Percentiles rank a stretch among this genome's conserved stretches.
phyloP scores from a whole-genome alignment of 1,140 invertebrate species.

The Ridgeia piscesae region DNA sequence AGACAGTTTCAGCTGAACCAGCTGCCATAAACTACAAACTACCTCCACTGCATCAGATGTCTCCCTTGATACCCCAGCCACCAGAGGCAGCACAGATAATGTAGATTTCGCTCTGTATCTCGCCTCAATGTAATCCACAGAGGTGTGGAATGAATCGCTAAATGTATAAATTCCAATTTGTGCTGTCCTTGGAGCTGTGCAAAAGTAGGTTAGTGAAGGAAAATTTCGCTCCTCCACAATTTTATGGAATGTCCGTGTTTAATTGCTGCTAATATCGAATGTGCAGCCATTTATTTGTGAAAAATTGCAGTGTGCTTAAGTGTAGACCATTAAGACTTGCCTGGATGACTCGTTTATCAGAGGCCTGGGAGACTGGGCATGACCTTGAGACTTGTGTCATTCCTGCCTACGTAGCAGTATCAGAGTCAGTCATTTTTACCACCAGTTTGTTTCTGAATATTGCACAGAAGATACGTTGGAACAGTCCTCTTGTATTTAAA shows the following conservation, averaged over 20 bases:
- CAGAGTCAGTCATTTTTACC: background rate
- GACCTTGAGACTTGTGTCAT: background rate
- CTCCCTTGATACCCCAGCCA: background rate
- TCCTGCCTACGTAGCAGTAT: too few relatives aligned
- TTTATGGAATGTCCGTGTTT: background rate
- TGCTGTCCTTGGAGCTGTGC: background rate
- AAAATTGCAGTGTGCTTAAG: background rate
- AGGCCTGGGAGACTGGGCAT: background rate
- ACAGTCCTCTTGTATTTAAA: background rate
- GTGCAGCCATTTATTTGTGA: background rate
- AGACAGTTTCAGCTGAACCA: background rate
- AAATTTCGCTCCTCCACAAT: background rate
- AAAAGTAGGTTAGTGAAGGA: background rate
- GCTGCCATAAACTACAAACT: background rate
- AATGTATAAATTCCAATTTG: conserved; percentile 6
- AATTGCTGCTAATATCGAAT: background rate
- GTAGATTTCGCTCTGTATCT: background rate
- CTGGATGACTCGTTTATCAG: background rate
- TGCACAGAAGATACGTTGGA: background rate
- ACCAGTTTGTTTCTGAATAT: background rate
- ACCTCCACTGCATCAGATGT: background rate
- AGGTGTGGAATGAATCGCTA: background rate
- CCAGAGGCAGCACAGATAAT: background rate
- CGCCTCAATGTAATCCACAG: background rate
- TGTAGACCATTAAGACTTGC: background rate